These are phyloP conservation scores for Eulemur mongoz DNA, from an alignment of 2,797 vertebrate species.

Conservation along the genomic window DNA sequence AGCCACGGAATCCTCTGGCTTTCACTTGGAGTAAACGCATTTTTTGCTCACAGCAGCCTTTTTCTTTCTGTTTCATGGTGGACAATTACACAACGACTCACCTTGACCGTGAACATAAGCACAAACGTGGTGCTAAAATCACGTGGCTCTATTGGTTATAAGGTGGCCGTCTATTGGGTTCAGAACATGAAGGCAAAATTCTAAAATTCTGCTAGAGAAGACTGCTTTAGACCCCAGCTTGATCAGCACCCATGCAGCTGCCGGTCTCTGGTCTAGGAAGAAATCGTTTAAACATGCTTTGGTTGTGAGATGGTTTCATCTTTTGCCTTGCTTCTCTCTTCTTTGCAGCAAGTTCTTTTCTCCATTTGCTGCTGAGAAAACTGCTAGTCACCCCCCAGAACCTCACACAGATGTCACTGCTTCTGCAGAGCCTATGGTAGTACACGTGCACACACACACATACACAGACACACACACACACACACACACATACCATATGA, in stretches of 20 bases:
- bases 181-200: background rate
- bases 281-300: rapidly evolving
- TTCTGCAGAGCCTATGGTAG: background rate
- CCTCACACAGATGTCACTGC: rapidly evolving
- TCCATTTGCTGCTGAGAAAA: background rate
- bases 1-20: rapidly evolving
- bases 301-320: rapidly evolving
- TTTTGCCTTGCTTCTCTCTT: too few relatives aligned
- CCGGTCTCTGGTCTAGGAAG: background rate
- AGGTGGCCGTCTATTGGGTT: rapidly evolving
- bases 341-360: background rate
- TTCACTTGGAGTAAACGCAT: rapidly evolving
- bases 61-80: background rate
- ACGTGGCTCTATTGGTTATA: rapidly evolving
- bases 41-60: rapidly evolving
- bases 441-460: background rate
- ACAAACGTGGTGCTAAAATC: rapidly evolving
- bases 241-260: rapidly evolving
- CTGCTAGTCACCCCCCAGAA: background rate
- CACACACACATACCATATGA: rapidly evolving
- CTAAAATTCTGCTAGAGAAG: rapidly evolving
- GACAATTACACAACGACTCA: rapidly evolving
- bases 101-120: rapidly evolving
- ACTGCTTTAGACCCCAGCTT: rapidly evolving
- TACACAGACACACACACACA: too few relatives aligned